Conservation (phyloP, 1,140 invertebrate genomes). For the Scaptomyza hsui region DNA sequence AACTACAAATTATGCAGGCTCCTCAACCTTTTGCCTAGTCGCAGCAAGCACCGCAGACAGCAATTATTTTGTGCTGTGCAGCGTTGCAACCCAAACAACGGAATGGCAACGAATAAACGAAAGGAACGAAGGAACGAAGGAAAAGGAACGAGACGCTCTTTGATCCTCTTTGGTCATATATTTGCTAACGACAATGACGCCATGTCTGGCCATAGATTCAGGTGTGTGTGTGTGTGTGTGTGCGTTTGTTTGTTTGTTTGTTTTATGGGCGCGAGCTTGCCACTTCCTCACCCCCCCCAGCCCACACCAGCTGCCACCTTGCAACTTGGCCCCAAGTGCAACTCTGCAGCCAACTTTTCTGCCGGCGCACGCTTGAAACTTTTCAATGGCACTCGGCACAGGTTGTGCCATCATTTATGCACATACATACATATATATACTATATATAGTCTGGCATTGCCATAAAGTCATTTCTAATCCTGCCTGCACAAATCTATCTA, state of each 20-base stretch:
- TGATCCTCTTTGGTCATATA: constrained; percentile 77
- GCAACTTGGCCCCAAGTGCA: constrained; percentile 75
- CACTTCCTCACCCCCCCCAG: no score
- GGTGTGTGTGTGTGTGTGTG: constrained; percentile 42
- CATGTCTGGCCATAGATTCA: constrained; percentile 59
- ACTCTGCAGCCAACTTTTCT: constrained; percentile 77
- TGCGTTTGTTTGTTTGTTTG: constrained; percentile 54
- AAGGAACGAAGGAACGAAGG: no score
- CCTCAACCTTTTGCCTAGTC: constrained; percentile 8
- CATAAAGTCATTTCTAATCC: constrained; percentile 59
- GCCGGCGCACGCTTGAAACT: constrained; percentile 72
- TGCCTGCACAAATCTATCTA: constrained; percentile 32
- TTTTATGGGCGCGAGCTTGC: constrained; percentile 65
- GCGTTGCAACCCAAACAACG: no score
- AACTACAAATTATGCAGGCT: constrained; percentile 35
- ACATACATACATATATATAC: no score
- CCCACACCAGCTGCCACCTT: no score
- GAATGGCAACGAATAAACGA: no score
- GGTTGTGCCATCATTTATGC: constrained; percentile 33
- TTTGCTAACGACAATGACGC: constrained; percentile 78
- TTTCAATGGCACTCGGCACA: constrained; percentile 72
- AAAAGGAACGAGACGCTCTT: constrained; percentile 51
- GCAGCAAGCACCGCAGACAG: constrained; percentile 40
- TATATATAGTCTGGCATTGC: no score
- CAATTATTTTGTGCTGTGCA: constrained; percentile 64